Evolutionary conservation across 2,888 invertebrate species (phyloP).

Genomic region (Drosophila helvetica): DNA sequence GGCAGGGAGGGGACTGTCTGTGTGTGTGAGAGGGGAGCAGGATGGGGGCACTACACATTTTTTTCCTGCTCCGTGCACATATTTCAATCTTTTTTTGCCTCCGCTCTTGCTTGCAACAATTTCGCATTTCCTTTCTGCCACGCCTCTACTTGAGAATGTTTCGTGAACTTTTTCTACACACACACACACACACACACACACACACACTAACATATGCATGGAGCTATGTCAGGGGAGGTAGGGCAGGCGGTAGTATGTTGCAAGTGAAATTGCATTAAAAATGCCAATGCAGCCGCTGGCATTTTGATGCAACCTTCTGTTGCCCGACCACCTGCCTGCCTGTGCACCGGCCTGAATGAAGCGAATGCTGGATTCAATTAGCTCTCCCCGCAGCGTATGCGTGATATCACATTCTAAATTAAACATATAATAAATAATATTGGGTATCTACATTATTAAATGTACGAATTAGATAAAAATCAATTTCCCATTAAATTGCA

Average conservation of each 20-base stretch:
- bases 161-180: slow-evolving; percentile 39
- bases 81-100: slow-evolving; percentile 48
- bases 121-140: slow-evolving; percentile 33
- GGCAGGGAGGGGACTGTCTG: background rate
- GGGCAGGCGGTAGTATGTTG: background rate
- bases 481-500: slow-evolving; percentile 52
- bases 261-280: slow-evolving; percentile 66
- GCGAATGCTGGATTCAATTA: slow-evolving; percentile 45
- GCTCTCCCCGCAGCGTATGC: slow-evolving; percentile 16
- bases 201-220: too few relatives aligned
- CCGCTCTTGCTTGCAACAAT: slow-evolving; percentile 28
- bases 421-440: slow-evolving; percentile 8
- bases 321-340: background rate
- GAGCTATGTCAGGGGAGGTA: too few relatives aligned
- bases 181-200: background rate
- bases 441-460: background rate
- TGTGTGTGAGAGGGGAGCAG: slow-evolving; percentile 7
- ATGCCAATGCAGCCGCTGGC: slow-evolving; percentile 48
- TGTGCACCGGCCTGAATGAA: slow-evolving; percentile 5
- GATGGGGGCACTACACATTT: slow-evolving; percentile 14
- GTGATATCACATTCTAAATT: background rate
- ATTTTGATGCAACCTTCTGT: slow-evolving; percentile 19
- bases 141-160: slow-evolving; percentile 30
- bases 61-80: slow-evolving; percentile 39
- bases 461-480: slow-evolving; percentile 27